These are phyloP conservation scores for Cyclophora punctaria DNA, from an alignment of 2,888 invertebrate genomes.

Conservation along the genomic window DNA sequence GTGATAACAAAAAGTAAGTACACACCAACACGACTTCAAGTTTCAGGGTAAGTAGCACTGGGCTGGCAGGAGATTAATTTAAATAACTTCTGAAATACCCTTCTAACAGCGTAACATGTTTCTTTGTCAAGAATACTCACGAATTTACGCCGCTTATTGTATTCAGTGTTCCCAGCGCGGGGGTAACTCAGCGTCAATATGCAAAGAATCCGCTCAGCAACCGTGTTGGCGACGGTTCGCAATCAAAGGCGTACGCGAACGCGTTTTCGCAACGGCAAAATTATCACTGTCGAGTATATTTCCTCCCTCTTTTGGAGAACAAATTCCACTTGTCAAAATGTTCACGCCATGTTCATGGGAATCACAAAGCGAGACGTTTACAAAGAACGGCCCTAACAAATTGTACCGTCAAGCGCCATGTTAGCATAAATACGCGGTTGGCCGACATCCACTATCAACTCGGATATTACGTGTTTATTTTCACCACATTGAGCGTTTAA, in stretches of 20 bases:
- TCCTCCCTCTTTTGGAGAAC: constrained; percentile 49
- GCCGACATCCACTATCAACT: constrained; percentile 41
- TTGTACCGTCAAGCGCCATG: constrained; percentile 58
- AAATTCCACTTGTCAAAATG: constrained; percentile 69
- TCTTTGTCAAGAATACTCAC: constrained; percentile 4
- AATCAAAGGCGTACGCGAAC: constrained; percentile 25
- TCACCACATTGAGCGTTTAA: constrained; percentile 23
- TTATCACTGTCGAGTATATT: constrained; percentile 40
- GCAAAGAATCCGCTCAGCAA: constrained; percentile 8
- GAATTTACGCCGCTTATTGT: constrained; percentile 7
- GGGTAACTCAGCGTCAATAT: constrained; percentile 5
- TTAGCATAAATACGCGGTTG: constrained; percentile 51
- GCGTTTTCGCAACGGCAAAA: constrained; percentile 29
- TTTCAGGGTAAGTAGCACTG: too few species aligned
- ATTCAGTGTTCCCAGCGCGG: constrained; percentile 4
- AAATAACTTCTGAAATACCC: constrained; percentile 1
- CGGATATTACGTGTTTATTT: constrained; percentile 38
- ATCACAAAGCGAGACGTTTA: constrained; percentile 65
- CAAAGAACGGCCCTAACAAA: constrained; percentile 66
- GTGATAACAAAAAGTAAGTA: too few species aligned
- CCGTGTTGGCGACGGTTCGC: constrained; percentile 5
- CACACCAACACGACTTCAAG: too few species aligned
- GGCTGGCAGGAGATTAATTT: background rate
- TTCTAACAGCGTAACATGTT: constrained; percentile 3
- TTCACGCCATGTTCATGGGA: constrained; percentile 59